A percentile compares a stretch with the other conserved stretches of the same genome.
Conservation (phyloP, 2,888 invertebrate genomes). For the Oligia latruncula region DNA sequence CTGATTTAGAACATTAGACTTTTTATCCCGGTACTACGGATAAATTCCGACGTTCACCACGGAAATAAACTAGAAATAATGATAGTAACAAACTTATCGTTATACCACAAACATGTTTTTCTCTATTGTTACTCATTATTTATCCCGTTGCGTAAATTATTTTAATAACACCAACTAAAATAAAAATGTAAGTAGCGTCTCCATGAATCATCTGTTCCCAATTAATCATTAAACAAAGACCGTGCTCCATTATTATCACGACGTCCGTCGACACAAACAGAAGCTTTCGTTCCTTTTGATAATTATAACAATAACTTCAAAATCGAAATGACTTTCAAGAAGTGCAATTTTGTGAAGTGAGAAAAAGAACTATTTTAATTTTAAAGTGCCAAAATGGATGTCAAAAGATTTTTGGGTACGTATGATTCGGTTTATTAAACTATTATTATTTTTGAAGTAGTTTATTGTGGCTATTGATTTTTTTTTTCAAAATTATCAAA, state of each 20-base stretch:
- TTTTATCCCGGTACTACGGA: neutral
- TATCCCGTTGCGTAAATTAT: neutral
- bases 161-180: neutral
- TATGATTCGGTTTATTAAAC: neutral
- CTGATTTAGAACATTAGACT: neutral
- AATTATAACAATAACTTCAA: slow-evolving; percentile 15
- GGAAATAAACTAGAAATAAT: neutral
- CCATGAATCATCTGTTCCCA: slow-evolving; percentile 34
- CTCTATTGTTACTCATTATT: neutral
- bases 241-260: slow-evolving; percentile 40
- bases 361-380: neutral
- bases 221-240: slow-evolving; percentile 58
- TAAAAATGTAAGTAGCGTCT: slow-evolving; percentile 21
- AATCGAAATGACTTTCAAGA: slow-evolving; percentile 7
- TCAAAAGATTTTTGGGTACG: slow-evolving; percentile 42
- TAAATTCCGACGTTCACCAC: neutral
- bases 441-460: too few species aligned
- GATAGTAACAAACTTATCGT: neutral
- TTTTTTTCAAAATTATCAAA: neutral
- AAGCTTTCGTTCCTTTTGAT: slow-evolving; percentile 44
- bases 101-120: slow-evolving; percentile 10
- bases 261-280: slow-evolving; percentile 39
- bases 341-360: slow-evolving; percentile 38
- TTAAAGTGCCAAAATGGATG: slow-evolving; percentile 42
- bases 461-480: neutral